These are phyloP conservation scores for Heterodera carotae DNA, from an alignment of 1,140 invertebrate genomes.

Conservation along the genomic window DNA sequence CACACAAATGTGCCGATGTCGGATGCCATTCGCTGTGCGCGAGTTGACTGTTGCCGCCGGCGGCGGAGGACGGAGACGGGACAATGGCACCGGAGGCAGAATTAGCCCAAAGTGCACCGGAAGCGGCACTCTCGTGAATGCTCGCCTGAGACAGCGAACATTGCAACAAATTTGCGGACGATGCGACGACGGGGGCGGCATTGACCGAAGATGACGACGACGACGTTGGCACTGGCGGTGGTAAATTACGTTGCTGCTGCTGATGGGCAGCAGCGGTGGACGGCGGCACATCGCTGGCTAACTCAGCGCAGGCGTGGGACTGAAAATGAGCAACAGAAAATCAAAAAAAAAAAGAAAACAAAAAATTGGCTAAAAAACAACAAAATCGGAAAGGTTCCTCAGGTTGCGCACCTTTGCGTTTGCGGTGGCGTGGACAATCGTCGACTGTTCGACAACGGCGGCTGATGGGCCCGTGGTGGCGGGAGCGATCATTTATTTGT, in stretches of 20 bases:
- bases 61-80: not conserved
- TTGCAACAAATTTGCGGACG: not conserved
- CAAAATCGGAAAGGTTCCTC: not conserved
- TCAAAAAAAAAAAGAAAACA: not conserved
- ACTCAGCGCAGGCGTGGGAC: not conserved
- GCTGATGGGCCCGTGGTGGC: not conserved
- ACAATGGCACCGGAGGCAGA: not conserved
- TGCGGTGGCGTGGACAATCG: too few relatives aligned
- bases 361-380: not conserved
- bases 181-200: not conserved
- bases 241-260: not conserved
- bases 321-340: not conserved
- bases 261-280: too few relatives aligned
- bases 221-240: not conserved
- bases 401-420: not conserved
- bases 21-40: conserved; percentile 49
- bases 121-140: conserved; percentile 1
- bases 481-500: not conserved
- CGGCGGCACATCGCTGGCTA: not conserved
- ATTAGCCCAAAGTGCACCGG: not conserved
- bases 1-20: conserved; percentile 56
- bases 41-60: not conserved
- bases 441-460: not conserved
- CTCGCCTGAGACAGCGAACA: conserved; percentile 1
- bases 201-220: not conserved